Conservation (phyloP, 2,888 invertebrate genomes). For the Netelia inedita region DNA sequence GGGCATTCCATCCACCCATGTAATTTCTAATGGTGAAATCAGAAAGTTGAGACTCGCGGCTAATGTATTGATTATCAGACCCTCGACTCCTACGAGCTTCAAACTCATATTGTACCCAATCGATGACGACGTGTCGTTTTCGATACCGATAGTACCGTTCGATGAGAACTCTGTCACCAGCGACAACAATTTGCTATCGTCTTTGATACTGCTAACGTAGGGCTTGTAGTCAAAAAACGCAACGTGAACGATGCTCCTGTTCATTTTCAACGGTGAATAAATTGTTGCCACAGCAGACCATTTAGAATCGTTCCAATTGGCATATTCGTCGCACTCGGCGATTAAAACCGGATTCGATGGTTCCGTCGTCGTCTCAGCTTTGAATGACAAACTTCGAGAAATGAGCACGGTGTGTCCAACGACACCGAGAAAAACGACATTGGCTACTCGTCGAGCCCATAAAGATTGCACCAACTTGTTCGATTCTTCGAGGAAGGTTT, state of each 20-base stretch:
- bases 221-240: slow-evolving; percentile 73
- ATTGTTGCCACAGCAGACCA: neutral
- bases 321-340: slow-evolving; percentile 65
- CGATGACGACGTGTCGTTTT: neutral
- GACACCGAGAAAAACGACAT: slow-evolving; percentile 70
- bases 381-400: slow-evolving; percentile 71
- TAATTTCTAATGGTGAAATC: slow-evolving; percentile 30
- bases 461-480: slow-evolving; percentile 60
- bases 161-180: neutral
- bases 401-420: slow-evolving; percentile 64
- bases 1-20: slow-evolving; percentile 61
- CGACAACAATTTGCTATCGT: neutral
- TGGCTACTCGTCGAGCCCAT: slow-evolving; percentile 71
- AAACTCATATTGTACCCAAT: neutral
- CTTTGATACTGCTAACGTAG: slow-evolving; percentile 50
- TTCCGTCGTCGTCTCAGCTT: slow-evolving; percentile 44
- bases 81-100: slow-evolving; percentile 66
- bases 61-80: slow-evolving; percentile 52
- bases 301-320: slow-evolving; percentile 39
- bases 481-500: slow-evolving; percentile 71
- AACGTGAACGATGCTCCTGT: slow-evolving; percentile 67
- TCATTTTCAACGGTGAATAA: slow-evolving; percentile 58
- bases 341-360: slow-evolving; percentile 70
- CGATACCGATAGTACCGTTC: neutral
- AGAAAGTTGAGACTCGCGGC: slow-evolving; percentile 54